Evolutionary conservation across 2,113 vertebrate genomes (phyloP), one percentile per base, ranked within the genome.

Genomic region (Notothenia rossii): DNA sequence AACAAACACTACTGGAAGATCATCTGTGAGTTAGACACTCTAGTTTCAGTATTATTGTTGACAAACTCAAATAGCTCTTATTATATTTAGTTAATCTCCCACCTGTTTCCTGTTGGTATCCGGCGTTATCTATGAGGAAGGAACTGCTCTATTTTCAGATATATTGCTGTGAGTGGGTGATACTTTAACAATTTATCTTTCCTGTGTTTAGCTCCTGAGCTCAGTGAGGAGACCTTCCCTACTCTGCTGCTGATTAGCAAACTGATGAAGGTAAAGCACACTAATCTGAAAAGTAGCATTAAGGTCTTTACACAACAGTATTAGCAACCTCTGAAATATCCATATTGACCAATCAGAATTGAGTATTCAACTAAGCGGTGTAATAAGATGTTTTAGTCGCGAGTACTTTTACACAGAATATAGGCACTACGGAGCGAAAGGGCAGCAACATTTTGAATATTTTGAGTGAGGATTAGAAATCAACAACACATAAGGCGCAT

Each of bases 161-260:
- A 5, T 64, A 48, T 56, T 15, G 7, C 1, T 40, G 29, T 15
- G 14, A 33, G 17, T 36, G 17, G 22, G 18, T 29, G 8, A 18
- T 40, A 55, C 7, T 13, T 64, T 29, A 18, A 33, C 14, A 29
- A 36, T 54, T 14, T 53, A 55, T 55, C 10, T 53, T 64, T 58
- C 72, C 20, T 87, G 5, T 89, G 14, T 86, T 74, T 73, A 99
- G 98, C 95, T 91, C 94, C 96, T 63, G 98, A 99, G 87, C 96
- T 99, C 64, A 97, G 93, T 70, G 97, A 98, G 70, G 97, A 98
- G 79, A 96, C 97, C 2, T 97, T 99, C 83, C 96, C 97, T 1
- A 98, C 97, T 0, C 91, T 99, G 59, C 96, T 99, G 20, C 66
- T 99, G 56, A 98, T 99, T 58, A 96, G 96, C 84, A 99, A 98